phyloP scores from a whole-genome alignment of 2,797 vertebrate species.

The Coilia nasus region DNA sequence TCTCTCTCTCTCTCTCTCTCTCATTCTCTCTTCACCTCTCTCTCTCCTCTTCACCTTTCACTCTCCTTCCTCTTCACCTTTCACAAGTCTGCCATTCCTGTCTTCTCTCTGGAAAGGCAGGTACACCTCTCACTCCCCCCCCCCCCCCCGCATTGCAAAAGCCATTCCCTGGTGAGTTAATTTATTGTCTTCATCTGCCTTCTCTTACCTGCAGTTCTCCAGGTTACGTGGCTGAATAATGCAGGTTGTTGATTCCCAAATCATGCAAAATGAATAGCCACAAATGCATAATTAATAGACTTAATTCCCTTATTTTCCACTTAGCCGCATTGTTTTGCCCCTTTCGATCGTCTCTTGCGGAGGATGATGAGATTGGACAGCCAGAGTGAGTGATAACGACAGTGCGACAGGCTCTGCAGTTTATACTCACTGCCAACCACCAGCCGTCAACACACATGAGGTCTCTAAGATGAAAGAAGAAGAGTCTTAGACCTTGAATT shows the following conservation, averaged over 20 bases:
- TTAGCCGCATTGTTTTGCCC: neutral
- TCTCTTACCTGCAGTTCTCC: constrained; percentile 32
- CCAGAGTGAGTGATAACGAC: constrained; percentile 27
- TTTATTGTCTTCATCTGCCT: constrained; percentile 31
- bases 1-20: neutral
- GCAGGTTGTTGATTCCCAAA: constrained; percentile 38
- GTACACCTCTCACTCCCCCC: neutral
- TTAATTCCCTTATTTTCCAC: constrained; percentile 2
- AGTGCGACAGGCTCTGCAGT: neutral
- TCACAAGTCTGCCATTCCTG: neutral
- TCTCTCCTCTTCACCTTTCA: neutral
- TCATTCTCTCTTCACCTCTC: too few species aligned
- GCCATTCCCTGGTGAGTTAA: constrained; percentile 2
- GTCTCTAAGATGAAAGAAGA: neutral
- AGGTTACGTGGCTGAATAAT: constrained; percentile 33
- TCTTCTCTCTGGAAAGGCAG: neutral
- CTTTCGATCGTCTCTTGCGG: constrained; percentile 7
- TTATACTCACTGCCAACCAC: neutral
- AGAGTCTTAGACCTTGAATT: too few species aligned
- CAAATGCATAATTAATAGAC: constrained; percentile 37
- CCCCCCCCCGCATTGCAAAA: constrained; percentile 3
- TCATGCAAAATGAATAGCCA: constrained; percentile 30
- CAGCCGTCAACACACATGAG: neutral
- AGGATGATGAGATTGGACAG: constrained; percentile 28
- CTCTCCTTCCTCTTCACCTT: neutral